Conservation (phyloP, 2,888 invertebrate species). For the Unio pictorum region DNA sequence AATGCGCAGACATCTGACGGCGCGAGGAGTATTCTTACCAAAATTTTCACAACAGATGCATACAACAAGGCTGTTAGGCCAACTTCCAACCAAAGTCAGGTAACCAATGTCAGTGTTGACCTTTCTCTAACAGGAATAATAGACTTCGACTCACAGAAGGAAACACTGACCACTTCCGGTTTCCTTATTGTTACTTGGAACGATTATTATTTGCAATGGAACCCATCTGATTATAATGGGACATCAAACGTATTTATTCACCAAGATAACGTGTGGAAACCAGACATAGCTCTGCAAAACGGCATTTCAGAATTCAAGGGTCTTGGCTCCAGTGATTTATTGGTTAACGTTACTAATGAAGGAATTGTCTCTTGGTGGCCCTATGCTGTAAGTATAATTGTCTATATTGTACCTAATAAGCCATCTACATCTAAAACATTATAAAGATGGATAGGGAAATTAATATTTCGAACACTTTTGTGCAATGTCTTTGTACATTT, state of each 20-base stretch:
- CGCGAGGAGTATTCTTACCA: conserved; percentile 5
- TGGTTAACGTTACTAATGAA: neutral
- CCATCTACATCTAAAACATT: too few relatives aligned
- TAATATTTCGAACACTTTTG: too few relatives aligned
- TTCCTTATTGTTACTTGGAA: conserved; percentile 23
- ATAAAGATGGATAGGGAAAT: too few relatives aligned
- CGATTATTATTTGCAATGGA: conserved; percentile 21
- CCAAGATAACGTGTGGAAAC: conserved; percentile 6
- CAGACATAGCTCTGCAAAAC: conserved; percentile 7
- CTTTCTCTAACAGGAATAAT: conserved; percentile 18
- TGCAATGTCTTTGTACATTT: too few relatives aligned
- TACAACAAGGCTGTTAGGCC: conserved; percentile 18
- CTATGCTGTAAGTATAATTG: neutral
- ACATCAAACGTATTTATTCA: neutral
- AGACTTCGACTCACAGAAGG: conserved; percentile 18
- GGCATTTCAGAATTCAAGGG: conserved; percentile 2
- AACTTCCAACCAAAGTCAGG: conserved; percentile 8
- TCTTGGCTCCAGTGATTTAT: conserved; percentile 1
- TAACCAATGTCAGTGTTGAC: conserved; percentile 21
- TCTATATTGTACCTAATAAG: too few relatives aligned
- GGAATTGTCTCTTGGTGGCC: conserved; percentile 5
- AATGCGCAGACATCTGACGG: neutral
- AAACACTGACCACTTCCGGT: conserved; percentile 22
- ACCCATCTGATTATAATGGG: conserved; percentile 8
- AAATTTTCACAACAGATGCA: conserved; percentile 14